These are phyloP conservation scores for Actenoides hombroni DNA, from an alignment of 2,113 vertebrate species.

Conservation along the genomic window DNA sequence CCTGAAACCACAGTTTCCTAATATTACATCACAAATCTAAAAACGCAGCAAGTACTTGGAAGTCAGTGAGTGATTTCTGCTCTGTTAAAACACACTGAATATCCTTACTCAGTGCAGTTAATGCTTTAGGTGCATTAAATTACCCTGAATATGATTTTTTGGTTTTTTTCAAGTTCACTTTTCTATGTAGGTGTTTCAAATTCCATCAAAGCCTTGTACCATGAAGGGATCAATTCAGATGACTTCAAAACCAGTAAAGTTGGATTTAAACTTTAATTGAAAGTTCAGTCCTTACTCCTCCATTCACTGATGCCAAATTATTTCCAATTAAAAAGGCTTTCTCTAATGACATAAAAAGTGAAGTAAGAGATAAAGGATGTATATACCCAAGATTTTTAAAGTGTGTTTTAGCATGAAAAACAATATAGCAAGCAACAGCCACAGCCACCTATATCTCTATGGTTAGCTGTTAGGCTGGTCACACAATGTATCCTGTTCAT, in stretches of 20 bases:
- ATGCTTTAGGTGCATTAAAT: not conserved
- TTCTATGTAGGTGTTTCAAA: conserved; percentile 20
- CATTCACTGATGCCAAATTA: not conserved
- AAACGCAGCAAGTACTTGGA: not conserved
- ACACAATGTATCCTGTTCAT: not conserved
- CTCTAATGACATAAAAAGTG: not conserved
- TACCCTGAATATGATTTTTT: not conserved
- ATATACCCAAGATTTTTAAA: not conserved
- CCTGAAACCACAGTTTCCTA: not conserved
- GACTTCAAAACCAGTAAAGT: not conserved
- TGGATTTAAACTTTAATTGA: conserved; percentile 34
- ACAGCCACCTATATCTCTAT: not conserved
- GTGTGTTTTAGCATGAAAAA: not conserved
- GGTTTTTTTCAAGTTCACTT: not conserved
- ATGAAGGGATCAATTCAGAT: conserved; percentile 25
- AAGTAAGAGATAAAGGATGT: not conserved
- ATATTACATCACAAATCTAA: not conserved
- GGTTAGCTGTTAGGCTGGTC: not conserved
- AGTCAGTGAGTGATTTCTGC: not conserved
- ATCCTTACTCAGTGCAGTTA: not conserved
- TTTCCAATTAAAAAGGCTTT: conserved; percentile 7
- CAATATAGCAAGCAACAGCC: not conserved
- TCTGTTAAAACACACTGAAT: not conserved
- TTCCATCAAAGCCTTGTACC: not conserved
- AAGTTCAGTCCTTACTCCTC: conserved; percentile 14